A percentile compares a stretch with the other conserved stretches of the same genome.
phyloP scores from a whole-genome alignment of 2,113 vertebrate species.

The Puntigrus tetrazona region DNA sequence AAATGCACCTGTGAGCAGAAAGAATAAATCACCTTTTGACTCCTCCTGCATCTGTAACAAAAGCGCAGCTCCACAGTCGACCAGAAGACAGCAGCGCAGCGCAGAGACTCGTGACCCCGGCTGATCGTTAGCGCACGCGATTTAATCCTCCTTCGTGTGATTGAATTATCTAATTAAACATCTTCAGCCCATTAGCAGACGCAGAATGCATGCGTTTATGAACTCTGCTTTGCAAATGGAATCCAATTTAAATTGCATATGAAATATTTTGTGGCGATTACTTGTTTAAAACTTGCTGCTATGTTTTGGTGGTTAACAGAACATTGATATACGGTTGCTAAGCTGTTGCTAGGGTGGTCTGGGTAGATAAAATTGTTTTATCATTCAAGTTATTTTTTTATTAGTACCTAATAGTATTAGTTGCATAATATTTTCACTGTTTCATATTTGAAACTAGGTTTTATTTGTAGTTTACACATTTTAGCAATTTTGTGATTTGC shows the following conservation, averaged over 20 bases:
- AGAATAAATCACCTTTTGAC: slow-evolving; percentile 49
- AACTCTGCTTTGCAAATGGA: not conserved
- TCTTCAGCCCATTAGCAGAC: slow-evolving; percentile 35
- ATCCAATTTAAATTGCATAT: not conserved
- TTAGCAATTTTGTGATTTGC: not conserved
- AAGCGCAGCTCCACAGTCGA: not conserved
- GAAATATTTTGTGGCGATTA: not conserved
- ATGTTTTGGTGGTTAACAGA: not conserved
- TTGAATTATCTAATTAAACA: not conserved
- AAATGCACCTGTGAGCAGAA: slow-evolving; percentile 52
- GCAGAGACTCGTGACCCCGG: slow-evolving; percentile 45
- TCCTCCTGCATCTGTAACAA: slow-evolving; percentile 49
- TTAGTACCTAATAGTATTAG: no score
- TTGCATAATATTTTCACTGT: not conserved
- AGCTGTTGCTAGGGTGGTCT: not conserved
- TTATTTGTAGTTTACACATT: not conserved
- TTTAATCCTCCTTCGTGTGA: not conserved
- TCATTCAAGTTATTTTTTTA: not conserved
- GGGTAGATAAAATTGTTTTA: not conserved
- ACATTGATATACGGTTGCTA: not conserved
- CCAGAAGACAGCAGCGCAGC: not conserved
- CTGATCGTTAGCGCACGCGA: not conserved
- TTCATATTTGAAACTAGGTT: not conserved
- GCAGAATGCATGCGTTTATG: slow-evolving; percentile 39
- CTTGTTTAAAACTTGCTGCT: not conserved